These are phyloP conservation scores for Microtus ochrogaster DNA, from an alignment of 2,113 vertebrate species.

Conservation along the genomic window DNA sequence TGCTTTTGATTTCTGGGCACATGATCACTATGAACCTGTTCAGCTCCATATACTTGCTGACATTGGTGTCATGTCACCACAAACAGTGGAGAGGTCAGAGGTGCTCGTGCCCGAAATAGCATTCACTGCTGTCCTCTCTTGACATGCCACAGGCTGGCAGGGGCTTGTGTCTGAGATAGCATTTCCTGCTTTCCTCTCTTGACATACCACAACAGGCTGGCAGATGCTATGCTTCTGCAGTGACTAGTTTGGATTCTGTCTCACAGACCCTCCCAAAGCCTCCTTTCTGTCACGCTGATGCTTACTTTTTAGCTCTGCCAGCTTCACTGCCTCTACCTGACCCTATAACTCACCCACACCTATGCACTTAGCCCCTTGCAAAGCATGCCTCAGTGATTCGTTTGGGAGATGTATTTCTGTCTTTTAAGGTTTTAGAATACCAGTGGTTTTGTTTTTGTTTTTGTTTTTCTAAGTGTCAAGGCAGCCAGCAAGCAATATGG, in stretches of 20 bases:
- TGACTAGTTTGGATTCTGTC: too few relatives aligned
- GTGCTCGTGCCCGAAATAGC: accelerated
- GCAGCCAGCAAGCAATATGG: background rate
- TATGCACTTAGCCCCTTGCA: background rate
- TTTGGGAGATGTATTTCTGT: background rate
- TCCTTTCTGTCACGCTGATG: background rate
- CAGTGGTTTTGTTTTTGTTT: background rate
- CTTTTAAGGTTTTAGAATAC: background rate
- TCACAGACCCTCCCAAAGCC: background rate
- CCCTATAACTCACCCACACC: background rate
- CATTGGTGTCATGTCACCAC: too few relatives aligned
- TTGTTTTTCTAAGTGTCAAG: background rate
- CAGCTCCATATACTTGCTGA: too few relatives aligned
- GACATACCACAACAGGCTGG: too few relatives aligned
- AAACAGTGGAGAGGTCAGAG: background rate
- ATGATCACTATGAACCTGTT: background rate
- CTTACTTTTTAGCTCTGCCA: too few relatives aligned
- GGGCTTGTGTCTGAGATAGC: accelerated
- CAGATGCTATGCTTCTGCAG: background rate
- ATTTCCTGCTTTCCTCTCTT: background rate
- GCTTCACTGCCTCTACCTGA: background rate
- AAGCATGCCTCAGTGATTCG: background rate
- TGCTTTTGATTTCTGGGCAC: background rate
- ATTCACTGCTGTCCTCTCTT: background rate
- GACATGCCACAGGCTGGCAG: too few relatives aligned